phyloP scores from a whole-genome alignment of 2,888 invertebrate species.

The Nomada lathburiana region DNA sequence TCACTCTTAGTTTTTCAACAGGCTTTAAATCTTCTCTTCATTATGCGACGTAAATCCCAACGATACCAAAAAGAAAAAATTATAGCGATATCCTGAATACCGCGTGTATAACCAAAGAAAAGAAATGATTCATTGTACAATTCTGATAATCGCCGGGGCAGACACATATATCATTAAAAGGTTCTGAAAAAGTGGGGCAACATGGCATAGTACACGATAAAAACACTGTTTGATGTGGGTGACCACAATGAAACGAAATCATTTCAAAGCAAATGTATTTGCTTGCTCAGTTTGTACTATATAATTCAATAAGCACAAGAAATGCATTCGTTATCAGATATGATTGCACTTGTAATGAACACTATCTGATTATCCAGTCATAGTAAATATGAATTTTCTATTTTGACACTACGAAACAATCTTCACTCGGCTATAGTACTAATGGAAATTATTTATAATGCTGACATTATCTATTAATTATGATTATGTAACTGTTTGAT shows the following conservation, averaged over 20 bases:
- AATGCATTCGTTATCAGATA: not conserved
- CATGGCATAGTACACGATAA: constrained; percentile 11
- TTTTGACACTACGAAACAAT: not conserved
- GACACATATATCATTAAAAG: not conserved
- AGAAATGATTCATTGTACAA: constrained; percentile 22
- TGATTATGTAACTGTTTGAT: too few species aligned
- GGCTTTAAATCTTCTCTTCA: not conserved
- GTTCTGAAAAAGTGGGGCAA: constrained; percentile 24
- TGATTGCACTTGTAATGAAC: not conserved
- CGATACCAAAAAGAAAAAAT: not conserved
- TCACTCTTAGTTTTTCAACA: not conserved
- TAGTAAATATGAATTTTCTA: not conserved
- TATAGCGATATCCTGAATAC: constrained; percentile 5
- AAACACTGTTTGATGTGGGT: not conserved
- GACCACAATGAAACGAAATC: not conserved
- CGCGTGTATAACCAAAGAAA: constrained; percentile 2
- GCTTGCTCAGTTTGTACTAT: too few species aligned
- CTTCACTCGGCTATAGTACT: not conserved
- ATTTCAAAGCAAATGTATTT: not conserved
- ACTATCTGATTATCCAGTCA: not conserved
- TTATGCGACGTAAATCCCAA: not conserved
- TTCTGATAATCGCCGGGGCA: constrained; percentile 5
- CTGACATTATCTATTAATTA: too few species aligned
- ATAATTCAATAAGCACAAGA: too few species aligned
- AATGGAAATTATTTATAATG: too few species aligned